phyloP scores from a whole-genome alignment of 2,113 vertebrate species.

The Dromiciops gliroides region DNA sequence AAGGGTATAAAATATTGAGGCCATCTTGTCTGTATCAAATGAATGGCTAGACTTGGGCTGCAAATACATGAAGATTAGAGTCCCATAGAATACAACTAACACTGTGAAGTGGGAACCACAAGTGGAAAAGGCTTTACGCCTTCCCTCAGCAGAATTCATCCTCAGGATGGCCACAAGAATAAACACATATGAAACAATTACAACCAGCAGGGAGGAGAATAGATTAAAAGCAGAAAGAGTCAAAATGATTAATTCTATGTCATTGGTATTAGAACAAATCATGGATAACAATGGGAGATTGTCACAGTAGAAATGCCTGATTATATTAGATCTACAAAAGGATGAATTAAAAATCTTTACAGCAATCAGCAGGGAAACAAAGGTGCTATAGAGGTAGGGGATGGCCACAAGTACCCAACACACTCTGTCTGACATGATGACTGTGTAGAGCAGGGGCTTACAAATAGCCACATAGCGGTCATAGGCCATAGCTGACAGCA shows the following conservation, averaged over 20 bases:
- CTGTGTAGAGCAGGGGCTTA: slow-evolving; percentile 47
- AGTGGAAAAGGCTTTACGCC: slow-evolving; percentile 74
- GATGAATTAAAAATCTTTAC: slow-evolving; percentile 66
- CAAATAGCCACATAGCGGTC: slow-evolving; percentile 66
- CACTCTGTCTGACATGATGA: slow-evolving; percentile 47
- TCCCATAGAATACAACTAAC: slow-evolving; percentile 56
- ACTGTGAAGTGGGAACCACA: slow-evolving; percentile 73
- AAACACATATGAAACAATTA: slow-evolving; percentile 50
- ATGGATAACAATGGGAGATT: slow-evolving; percentile 70
- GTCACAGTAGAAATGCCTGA: slow-evolving; percentile 77
- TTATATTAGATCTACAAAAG: slow-evolving; percentile 66
- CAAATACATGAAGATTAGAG: slow-evolving; percentile 71
- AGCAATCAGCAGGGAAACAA: slow-evolving; percentile 47
- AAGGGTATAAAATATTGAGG: slow-evolving; percentile 77
- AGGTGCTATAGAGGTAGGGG: slow-evolving; percentile 60
- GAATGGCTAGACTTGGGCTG: slow-evolving; percentile 75
- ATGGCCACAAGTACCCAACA: slow-evolving; percentile 51
- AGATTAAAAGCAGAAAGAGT: slow-evolving; percentile 60
- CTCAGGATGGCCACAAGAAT: slow-evolving; percentile 60
- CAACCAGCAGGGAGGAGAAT: slow-evolving; percentile 61
- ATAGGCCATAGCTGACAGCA: slow-evolving; percentile 67
- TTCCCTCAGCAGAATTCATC: neutral
- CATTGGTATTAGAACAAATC: slow-evolving; percentile 64
- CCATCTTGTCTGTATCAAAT: slow-evolving; percentile 66
- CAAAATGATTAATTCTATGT: slow-evolving; percentile 52